Percentiles rank a stretch among this genome's conserved stretches.
phyloP scores from a whole-genome alignment of 2,797 vertebrate genomes.

The Gephyroberyx darwinii region DNA sequence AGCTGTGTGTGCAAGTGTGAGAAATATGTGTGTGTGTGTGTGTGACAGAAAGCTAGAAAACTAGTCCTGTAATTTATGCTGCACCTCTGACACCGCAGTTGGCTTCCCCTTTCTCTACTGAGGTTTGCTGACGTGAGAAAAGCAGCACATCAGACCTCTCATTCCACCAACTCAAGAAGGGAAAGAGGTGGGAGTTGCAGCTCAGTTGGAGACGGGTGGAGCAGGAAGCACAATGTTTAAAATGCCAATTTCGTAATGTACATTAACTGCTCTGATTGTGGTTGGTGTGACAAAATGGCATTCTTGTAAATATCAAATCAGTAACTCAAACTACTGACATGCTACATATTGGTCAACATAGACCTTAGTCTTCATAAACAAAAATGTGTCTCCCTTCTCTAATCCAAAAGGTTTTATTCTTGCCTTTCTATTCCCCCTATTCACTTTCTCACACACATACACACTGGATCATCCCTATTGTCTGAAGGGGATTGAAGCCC shows the following conservation, averaged over 20 bases:
- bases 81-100: constrained; percentile 68
- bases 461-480: constrained; percentile 42
- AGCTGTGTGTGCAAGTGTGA: constrained; percentile 73
- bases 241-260: constrained; percentile 36
- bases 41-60: constrained; percentile 51
- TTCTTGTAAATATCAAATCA: too few species aligned
- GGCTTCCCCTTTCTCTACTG: constrained; percentile 62
- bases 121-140: constrained; percentile 70
- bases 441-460: not conserved
- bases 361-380: not conserved
- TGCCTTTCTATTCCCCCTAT: constrained; percentile 2
- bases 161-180: constrained; percentile 27
- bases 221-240: constrained; percentile 35
- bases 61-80: constrained; percentile 66
- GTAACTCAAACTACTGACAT: too few species aligned
- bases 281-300: too few species aligned
- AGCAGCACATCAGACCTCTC: constrained; percentile 45
- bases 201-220: constrained; percentile 33
- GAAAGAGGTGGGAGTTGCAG: constrained; percentile 47
- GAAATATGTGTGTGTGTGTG: constrained; percentile 56
- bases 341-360: too few species aligned
- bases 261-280: constrained; percentile 8
- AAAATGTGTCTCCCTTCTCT: not conserved
- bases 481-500: constrained; percentile 46
- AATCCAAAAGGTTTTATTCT: not conserved